Evolutionary conservation across 2,113 vertebrate genomes (phyloP), one percentile per base, ranked within the genome.

Genomic region (Platanista minor): DNA sequence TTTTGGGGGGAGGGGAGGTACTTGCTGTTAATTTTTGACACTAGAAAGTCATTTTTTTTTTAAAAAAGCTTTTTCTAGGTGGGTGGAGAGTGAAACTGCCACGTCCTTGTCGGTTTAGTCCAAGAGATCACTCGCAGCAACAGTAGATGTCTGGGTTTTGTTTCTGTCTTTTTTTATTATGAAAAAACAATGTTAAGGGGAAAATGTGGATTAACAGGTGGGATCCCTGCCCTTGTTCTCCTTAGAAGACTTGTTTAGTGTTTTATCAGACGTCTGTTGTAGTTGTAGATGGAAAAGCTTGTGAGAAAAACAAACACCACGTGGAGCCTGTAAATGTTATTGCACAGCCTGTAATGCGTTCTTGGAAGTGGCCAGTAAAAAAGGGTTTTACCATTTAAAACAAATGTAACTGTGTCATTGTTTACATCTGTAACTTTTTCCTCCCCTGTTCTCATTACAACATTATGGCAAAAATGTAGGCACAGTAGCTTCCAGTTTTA

Each of bases 291-390:
- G 96, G 97, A 95, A 96, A 98, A 91, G 91, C 89, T 96, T 96
- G 92, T 97, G 86, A 95, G 93, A 97, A 96, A 93, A 97, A 94
- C 81, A 52, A 88, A 89, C 84, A 96, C 87, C 96, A 97, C 87
- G 71, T 85, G 74, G 95, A 95, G 97, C 97, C 96, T 98, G 97
- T 98, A 96, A 93, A 97, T 98, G 97, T 97, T 97, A 97, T 98
- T 97, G 97, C 97, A 92, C 97, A 97, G 92, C 96, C 88, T 98
- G 98, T 98, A 97, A 98, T 98, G 94, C 97, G 96, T 98, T 98
- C 93, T 96, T 97, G 97, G 97, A 98, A 96, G 97, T 97, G 98
- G 98, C 98, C 98, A 98, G 98, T 98, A 98, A 97, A 98, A 94
- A 98, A 92, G 96, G 97, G 95, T 96, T 97, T 98, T 98, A 96